Conservation (phyloP, 2,113 vertebrate genomes). For the Cisticola juncidis region DNA sequence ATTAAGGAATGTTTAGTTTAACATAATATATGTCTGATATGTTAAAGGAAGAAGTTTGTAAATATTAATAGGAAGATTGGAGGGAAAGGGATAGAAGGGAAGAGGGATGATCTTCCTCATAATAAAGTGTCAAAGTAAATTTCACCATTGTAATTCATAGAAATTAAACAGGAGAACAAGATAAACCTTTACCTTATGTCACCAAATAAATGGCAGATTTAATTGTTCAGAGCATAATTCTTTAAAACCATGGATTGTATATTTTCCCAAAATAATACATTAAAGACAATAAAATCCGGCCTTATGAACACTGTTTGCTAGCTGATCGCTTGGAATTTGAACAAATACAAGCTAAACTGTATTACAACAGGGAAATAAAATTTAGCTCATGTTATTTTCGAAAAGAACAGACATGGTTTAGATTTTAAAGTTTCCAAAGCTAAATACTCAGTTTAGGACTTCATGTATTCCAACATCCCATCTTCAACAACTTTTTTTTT, state of each 20-base stretch:
- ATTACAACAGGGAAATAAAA: neutral
- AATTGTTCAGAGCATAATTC: neutral
- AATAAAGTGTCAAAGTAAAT: neutral
- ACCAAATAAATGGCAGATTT: neutral
- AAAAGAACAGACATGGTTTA: neutral
- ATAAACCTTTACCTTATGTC: neutral
- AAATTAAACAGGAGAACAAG: neutral
- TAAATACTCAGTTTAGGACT: neutral
- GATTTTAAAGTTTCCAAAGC: neutral
- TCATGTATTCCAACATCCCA: neutral
- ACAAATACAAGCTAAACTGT: neutral
- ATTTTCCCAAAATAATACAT: neutral
- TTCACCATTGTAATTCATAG: neutral
- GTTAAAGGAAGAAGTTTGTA: neutral
- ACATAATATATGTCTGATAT: neutral
- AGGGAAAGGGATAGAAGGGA: accelerated
- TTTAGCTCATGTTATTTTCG: neutral
- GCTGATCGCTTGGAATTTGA: neutral
- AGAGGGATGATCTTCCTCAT: neutral
- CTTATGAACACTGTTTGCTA: neutral
- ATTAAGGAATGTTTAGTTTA: neutral
- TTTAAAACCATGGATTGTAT: neutral
- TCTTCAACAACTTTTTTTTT: neutral
- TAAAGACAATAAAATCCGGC: neutral
- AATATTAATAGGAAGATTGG: neutral